A percentile compares a stretch with the other conserved stretches of the same genome.
These are phyloP conservation scores for Haplochromis vanheusdeni DNA, from an alignment of 2,113 vertebrate genomes.

Conservation along the genomic window DNA sequence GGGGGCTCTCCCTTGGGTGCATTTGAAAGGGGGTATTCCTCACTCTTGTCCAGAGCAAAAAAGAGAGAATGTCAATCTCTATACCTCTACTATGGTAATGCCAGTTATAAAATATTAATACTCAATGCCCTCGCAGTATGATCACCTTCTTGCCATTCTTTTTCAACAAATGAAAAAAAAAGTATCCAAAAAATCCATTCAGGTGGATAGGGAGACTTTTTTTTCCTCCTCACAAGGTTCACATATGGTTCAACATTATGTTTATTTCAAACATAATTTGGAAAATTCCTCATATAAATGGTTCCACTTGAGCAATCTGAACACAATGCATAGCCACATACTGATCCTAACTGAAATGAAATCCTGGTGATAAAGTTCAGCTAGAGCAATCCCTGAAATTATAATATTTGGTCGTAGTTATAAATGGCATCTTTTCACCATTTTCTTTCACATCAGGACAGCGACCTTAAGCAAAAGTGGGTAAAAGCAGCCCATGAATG, in stretches of 20 bases:
- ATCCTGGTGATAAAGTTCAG: not conserved
- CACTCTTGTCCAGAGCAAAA: not conserved
- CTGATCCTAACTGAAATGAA: not conserved
- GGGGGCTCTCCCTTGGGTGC: constrained; percentile 16
- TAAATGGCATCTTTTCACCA: not conserved
- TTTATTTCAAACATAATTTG: not conserved
- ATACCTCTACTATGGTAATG: not conserved
- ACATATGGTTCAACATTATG: not conserved
- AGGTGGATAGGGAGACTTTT: not conserved
- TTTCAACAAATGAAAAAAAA: not conserved
- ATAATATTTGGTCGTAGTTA: not conserved
- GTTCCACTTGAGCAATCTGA: not conserved
- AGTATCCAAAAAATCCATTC: not conserved
- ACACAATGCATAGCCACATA: not conserved
- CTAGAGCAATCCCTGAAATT: not conserved
- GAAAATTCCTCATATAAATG: not conserved
- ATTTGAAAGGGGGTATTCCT: constrained; percentile 33
- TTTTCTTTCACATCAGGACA: constrained; percentile 41
- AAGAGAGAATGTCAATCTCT: not conserved
- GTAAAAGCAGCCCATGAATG: constrained; percentile 74
- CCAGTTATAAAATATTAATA: constrained; percentile 50
- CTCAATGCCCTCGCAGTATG: not conserved
- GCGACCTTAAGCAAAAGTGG: constrained; percentile 63
- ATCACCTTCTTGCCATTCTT: not conserved
- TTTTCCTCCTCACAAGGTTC: not conserved